Conservation (phyloP, 2,888 invertebrate genomes). For the Tribolium freemani region DNA sequence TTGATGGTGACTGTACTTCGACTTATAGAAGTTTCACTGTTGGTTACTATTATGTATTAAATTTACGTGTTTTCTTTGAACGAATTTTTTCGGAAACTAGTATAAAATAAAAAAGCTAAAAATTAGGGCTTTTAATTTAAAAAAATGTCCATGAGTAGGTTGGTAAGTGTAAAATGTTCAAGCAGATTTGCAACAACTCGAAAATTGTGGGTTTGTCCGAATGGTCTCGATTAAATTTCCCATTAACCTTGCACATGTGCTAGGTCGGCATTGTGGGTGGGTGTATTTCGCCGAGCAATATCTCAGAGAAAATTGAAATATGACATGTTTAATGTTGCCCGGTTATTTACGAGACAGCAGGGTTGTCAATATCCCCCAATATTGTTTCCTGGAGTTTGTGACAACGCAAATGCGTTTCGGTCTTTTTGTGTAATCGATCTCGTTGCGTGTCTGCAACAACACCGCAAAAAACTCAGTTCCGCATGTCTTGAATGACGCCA, state of each 20-base stretch:
- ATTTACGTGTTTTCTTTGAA: no score
- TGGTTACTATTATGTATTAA: no score
- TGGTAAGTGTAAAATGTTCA: no score
- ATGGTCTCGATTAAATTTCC: neutral
- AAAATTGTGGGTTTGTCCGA: no score
- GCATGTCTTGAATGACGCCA: slow-evolving; percentile 47
- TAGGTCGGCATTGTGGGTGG: slow-evolving; percentile 30
- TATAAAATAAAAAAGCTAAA: no score
- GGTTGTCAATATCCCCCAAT: slow-evolving; percentile 32
- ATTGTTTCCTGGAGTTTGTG: slow-evolving; percentile 37
- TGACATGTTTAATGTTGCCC: slow-evolving; percentile 53
- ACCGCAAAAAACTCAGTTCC: slow-evolving; percentile 59
- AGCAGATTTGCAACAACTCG: no score
- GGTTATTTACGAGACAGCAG: slow-evolving; percentile 50
- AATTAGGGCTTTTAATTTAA: no score
- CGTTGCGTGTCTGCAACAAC: slow-evolving; percentile 55
- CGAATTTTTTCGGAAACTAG: no score
- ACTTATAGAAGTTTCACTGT: no score
- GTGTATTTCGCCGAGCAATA: slow-evolving; percentile 50
- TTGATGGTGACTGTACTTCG: no score
- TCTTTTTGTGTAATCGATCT: slow-evolving; percentile 60
- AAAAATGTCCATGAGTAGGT: no score
- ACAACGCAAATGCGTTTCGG: slow-evolving; percentile 54
- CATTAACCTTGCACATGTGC: neutral
- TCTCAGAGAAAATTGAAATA: slow-evolving; percentile 56